Evolutionary conservation across 2,113 vertebrate species (phyloP).

Genomic region (Nannobrachium achirus): DNA sequence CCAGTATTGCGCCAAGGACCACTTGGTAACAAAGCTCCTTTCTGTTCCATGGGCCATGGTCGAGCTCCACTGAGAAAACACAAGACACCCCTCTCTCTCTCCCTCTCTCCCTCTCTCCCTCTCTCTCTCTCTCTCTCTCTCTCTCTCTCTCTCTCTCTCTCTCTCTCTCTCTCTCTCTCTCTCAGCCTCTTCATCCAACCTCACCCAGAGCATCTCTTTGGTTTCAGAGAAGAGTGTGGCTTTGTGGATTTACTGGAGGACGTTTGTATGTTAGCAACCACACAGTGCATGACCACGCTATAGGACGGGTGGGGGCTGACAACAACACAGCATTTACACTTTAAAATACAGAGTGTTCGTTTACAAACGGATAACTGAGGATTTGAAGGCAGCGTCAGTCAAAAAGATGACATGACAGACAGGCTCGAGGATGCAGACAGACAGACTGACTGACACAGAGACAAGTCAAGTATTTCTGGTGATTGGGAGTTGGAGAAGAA

Average conservation of each 20-base stretch:
- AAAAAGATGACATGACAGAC: no score
- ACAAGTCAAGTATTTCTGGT: no score
- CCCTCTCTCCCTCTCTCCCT: not conserved
- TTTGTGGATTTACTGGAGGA: not conserved
- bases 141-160: constrained; percentile 8
- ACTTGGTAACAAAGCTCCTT: constrained; percentile 38
- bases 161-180: not conserved
- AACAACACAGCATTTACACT: no score
- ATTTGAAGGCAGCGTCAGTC: no score
- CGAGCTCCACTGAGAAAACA: constrained; percentile 27
- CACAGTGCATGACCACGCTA: not conserved
- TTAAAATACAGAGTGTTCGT: no score
- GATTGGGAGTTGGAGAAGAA: no score
- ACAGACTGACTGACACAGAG: no score
- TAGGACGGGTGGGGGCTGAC: not conserved
- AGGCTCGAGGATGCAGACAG: no score
- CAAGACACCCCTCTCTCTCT: not conserved
- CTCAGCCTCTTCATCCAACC: not conserved
- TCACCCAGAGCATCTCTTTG: not conserved
- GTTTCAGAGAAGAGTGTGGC: not conserved
- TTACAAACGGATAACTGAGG: no score
- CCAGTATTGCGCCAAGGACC: constrained; percentile 39
- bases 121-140: not conserved
- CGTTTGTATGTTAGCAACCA: constrained; percentile 7
- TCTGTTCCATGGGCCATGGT: constrained; percentile 29